Evolutionary conservation across 1,140 invertebrate genomes (phyloP).

Genomic region (Mactra quadrangularis): DNA sequence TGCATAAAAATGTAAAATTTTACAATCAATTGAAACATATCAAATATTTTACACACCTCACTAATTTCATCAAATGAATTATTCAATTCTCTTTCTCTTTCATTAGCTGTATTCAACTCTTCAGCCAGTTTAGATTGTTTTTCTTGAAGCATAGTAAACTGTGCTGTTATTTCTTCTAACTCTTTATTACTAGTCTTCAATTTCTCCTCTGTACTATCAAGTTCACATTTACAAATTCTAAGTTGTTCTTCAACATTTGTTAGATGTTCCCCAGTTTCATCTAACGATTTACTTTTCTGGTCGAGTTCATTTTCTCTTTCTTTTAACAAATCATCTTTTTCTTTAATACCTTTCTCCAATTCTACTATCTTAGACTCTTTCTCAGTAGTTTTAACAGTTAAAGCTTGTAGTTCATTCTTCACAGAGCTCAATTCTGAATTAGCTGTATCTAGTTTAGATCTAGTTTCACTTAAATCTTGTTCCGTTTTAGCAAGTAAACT

Average conservation of each 20-base stretch:
- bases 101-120: conserved; percentile 47
- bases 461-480: conserved; percentile 18
- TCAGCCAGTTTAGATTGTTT: conserved; percentile 49
- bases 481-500: not conserved
- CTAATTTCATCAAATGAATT: conserved; percentile 59
- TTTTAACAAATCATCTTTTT: not conserved
- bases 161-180: conserved; percentile 10
- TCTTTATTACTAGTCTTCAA: not conserved
- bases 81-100: conserved; percentile 50
- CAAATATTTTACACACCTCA: too few species aligned
- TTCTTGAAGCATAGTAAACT: conserved; percentile 30
- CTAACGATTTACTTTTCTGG: not conserved
- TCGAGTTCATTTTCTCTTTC: conserved; percentile 2
- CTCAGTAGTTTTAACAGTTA: not conserved
- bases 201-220: conserved; percentile 24
- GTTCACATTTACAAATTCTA: conserved; percentile 1
- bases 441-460: not conserved
- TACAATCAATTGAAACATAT: too few species aligned
- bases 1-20: too few species aligned
- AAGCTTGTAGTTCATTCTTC: not conserved
- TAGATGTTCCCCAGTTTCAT: conserved; percentile 29
- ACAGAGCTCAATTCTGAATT: not conserved
- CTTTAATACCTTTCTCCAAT: conserved; percentile 12
- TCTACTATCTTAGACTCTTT: not conserved
- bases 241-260: conserved; percentile 15